Conservation (phyloP, 2,888 invertebrate species). For the Troilus luridus region DNA sequence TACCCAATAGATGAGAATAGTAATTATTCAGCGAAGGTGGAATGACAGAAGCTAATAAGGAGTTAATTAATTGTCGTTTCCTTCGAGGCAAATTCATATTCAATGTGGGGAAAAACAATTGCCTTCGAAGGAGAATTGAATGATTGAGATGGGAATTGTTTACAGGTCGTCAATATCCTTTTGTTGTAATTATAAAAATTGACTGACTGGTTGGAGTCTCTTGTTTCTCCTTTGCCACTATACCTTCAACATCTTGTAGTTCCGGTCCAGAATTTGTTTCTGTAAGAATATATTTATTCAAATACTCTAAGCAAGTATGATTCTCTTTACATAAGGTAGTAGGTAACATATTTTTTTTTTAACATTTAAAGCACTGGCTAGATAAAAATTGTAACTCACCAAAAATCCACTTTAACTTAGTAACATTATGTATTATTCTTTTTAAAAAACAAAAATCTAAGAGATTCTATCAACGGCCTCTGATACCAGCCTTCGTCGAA, state of each 20-base stretch:
- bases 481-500: too few species aligned
- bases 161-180: background rate
- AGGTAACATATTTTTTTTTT: too few species aligned
- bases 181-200: background rate
- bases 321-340: too few species aligned
- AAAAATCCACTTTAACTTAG: too few species aligned
- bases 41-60: slow-evolving; percentile 14
- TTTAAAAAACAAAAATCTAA: too few species aligned
- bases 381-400: too few species aligned
- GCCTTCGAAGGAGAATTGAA: background rate
- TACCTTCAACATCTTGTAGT: background rate
- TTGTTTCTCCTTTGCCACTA: background rate
- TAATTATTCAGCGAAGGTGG: background rate
- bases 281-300: too few species aligned
- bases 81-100: slow-evolving; percentile 1
- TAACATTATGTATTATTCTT: too few species aligned
- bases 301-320: too few species aligned
- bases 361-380: too few species aligned
- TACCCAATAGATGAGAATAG: background rate
- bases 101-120: slow-evolving; percentile 15
- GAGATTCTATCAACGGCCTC: too few species aligned
- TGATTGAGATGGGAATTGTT: background rate
- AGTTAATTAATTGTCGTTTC: slow-evolving; percentile 23
- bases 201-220: background rate
- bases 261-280: background rate